A percentile compares a stretch with the other conserved stretches of the same genome.
Evolutionary conservation across 2,888 invertebrate species (phyloP).

Genomic region (Phragmatobia fuliginosa): DNA sequence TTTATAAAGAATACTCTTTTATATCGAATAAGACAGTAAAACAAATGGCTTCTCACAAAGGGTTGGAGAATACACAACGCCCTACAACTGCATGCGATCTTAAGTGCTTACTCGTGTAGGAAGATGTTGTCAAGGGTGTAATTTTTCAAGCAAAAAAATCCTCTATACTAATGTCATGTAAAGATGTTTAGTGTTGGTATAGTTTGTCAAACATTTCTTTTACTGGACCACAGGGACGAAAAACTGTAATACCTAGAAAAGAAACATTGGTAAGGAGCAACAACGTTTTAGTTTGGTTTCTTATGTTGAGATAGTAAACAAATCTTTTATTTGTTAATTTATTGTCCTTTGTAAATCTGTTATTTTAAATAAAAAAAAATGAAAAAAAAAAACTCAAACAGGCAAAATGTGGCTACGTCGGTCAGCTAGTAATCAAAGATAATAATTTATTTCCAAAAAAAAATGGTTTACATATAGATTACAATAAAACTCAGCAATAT

Average conservation of each 20-base stretch:
- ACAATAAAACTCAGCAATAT: too few relatives aligned
- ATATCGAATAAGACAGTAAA: slow-evolving; percentile 50
- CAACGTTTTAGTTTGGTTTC: too few relatives aligned
- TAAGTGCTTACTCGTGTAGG: slow-evolving; percentile 50
- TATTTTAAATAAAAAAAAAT: too few relatives aligned
- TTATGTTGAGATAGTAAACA: too few relatives aligned
- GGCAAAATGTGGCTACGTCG: too few relatives aligned
- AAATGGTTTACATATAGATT: too few relatives aligned
- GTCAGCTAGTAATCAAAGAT: too few relatives aligned
- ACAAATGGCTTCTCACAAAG: slow-evolving; percentile 48
- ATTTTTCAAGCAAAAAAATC: slow-evolving; percentile 22
- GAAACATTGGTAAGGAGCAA: not conserved
- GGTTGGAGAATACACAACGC: slow-evolving; percentile 44
- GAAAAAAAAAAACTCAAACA: too few relatives aligned
- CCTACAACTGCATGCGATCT: slow-evolving; percentile 41
- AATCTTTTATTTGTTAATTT: too few relatives aligned
- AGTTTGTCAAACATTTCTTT: slow-evolving; percentile 2
- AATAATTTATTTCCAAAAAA: too few relatives aligned
- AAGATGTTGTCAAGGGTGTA: slow-evolving; percentile 35
- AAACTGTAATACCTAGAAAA: not conserved
- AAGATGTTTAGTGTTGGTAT: slow-evolving; percentile 4
- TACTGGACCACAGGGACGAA: not conserved
- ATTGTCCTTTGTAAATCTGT: too few relatives aligned
- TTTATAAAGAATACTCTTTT: slow-evolving; percentile 36
- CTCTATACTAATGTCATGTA: slow-evolving; percentile 3